Percentiles rank a stretch among this genome's conserved stretches.
These are phyloP conservation scores for Eupithecia dodoneata DNA, from an alignment of 2,888 invertebrate genomes.

Conservation along the genomic window DNA sequence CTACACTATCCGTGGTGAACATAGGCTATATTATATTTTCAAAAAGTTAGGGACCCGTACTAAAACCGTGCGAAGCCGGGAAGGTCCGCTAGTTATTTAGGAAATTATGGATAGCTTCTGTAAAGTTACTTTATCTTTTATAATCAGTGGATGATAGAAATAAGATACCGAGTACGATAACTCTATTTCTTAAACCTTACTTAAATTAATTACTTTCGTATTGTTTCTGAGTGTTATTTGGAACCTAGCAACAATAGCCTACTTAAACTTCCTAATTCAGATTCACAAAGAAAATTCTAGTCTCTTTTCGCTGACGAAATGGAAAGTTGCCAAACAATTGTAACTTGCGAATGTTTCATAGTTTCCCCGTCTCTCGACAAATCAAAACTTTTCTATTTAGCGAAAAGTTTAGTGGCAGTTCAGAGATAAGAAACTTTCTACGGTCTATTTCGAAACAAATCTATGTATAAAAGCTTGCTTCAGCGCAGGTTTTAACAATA, in stretches of 20 bases:
- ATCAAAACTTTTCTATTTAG: slow-evolving; percentile 61
- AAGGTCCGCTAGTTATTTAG: too few species aligned
- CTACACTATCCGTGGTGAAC: too few species aligned
- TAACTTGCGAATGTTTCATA: slow-evolving; percentile 55
- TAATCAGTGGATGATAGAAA: background rate
- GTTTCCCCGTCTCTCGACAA: slow-evolving; percentile 55
- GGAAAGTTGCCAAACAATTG: slow-evolving; percentile 52
- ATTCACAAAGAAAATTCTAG: background rate
- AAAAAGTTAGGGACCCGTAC: too few species aligned
- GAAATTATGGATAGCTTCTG: too few species aligned
- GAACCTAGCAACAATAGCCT: background rate
- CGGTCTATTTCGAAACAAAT: background rate
- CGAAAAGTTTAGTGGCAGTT: slow-evolving; percentile 21
- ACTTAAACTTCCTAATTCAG: background rate
- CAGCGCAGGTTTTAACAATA: too few species aligned
- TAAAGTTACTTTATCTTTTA: background rate
- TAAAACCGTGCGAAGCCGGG: too few species aligned
- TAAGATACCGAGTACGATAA: background rate
- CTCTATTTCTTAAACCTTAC: background rate
- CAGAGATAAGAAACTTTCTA: background rate
- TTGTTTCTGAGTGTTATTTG: background rate
- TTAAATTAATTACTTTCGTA: background rate
- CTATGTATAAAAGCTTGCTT: too few species aligned
- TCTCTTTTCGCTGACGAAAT: background rate
- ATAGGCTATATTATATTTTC: too few species aligned